Base-by-base conservation (phyloP, 1,140 invertebrate genomes). In the Elysia chlorotica region DNA sequence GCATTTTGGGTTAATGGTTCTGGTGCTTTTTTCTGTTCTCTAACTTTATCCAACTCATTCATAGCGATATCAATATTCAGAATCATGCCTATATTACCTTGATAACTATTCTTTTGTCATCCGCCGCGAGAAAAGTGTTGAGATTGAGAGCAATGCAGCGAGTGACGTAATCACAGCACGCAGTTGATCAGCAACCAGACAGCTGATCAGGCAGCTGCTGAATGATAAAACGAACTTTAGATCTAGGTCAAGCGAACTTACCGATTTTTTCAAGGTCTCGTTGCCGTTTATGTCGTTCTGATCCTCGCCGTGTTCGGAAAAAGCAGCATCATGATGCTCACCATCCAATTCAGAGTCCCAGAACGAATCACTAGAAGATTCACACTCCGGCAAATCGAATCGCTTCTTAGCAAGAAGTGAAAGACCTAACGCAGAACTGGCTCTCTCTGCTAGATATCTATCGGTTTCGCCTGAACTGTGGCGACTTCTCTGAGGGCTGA, bases 391-490 rank as follows among this genome's bases (percentile, higher is more conserved):
- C 0, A 59, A 31, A 10, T 74, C 72, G 36, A 73, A 41, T 3
- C 71, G 59, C 37, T 70, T 63, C 23, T 57, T 35, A 1, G 70
- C 67, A 2, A 71, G 38, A 28, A 41, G 41, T 21, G 73, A 73
- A 25, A 76, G 53, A 14, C 73, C 63, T 53, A 33, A 6, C 19
- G n/a, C n/a, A n/a, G n/a, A n/a, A n/a, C 53, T 63, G 0, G 78
- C 70, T 63, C 78, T 73, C 57, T 72, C 70, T 2, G 76, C 79
- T 0, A 77, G 68, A 54, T 79, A 75, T 65, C 72, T 65, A 69
- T 81, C 79, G 65, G 78, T 76, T 36, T 81, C 79, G 21, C 79
- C 79, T 21, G 79, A 81, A 48, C 75, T 79, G 63, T 81, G 79
- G 25, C 79, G 74, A 61, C 78, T 79, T 73, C 79, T 75, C 25